Evolutionary conservation across 2,797 vertebrate species (phyloP), one percentile per base, ranked within the genome.

Genomic region (Sebastes steindachneri): DNA sequence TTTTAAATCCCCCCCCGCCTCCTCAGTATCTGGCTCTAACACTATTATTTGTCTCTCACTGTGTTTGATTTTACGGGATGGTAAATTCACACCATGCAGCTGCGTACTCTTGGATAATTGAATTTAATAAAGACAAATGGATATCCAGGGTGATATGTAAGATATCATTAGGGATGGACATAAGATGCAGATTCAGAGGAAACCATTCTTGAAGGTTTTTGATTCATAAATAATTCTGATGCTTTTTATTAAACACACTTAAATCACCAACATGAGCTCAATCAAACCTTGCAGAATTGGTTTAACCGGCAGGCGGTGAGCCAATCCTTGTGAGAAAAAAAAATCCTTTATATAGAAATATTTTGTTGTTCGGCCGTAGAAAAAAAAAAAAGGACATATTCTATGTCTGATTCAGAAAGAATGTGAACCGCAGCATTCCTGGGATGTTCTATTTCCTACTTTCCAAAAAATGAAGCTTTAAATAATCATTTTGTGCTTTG

Each of bases 1-100:
- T 75, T 80, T 62, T 25, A 64, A 25, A 73, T 66, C 57, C 41
- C 41, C 26, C 26, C 14, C 15, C 68, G 9, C 33, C 48, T 55
- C n/a, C n/a, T 69, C 14, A 8, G 10, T 68, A 33, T 60, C 58
- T 31, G 37, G 19, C 63, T 74, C 9, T 5, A 11, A 53, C 45
- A 64, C 3, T 73, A 54, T 45, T 53, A 64, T 74, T 76, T 69
- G 70, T 15, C 35, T 62, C 51, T 71, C 12, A 0, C 17, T 68
- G 23, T 58, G 26, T 68, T 78, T 63, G 51, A 77, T 80, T 74
- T 58, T 62, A 58, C 6, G 10, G 23, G n/a, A 79, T n/a, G 59
- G 48, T 67, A 65, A 57, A 65, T 63, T 73, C 25, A 55, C 21
- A 35, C 3, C 21, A 12, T 64, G 33, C 10, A 26, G 26, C 51